Conservation (phyloP, 2,797 vertebrate species). For the Picus viridis region DNA sequence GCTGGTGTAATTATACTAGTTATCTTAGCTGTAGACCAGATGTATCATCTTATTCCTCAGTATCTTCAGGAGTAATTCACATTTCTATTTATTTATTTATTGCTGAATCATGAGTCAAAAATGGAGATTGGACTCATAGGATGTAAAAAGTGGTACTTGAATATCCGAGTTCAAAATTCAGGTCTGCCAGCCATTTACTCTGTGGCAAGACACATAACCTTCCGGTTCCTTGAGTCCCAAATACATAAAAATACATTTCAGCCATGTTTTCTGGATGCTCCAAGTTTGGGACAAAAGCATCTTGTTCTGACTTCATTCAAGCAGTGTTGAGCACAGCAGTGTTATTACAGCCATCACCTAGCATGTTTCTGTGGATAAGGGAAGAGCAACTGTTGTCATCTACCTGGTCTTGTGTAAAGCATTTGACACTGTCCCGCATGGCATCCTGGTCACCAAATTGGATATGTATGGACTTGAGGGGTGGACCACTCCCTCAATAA, state of each 20-base stretch:
- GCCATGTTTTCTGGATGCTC: background rate
- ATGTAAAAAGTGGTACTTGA: background rate
- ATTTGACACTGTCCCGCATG: no score
- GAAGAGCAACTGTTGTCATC: no score
- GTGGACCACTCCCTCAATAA: no score
- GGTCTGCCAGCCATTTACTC: background rate
- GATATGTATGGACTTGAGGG: no score
- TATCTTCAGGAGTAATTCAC: background rate
- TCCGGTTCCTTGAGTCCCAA: background rate
- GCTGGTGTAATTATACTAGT: background rate
- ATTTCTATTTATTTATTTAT: background rate
- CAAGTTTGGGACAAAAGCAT: background rate
- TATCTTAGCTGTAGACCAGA: background rate
- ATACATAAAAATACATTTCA: background rate
- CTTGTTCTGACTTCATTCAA: background rate
- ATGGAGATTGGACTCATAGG: background rate
- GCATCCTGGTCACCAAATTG: no score
- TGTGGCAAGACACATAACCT: background rate
- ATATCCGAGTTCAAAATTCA: background rate
- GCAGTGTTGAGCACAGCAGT: accelerated
- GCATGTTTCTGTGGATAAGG: background rate
- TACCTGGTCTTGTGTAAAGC: no score
- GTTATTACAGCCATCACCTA: background rate
- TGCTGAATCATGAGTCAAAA: background rate
- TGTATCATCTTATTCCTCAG: background rate